Conservation (phyloP, 2,797 vertebrate genomes). For the Anisognathus igniventris region DNA sequence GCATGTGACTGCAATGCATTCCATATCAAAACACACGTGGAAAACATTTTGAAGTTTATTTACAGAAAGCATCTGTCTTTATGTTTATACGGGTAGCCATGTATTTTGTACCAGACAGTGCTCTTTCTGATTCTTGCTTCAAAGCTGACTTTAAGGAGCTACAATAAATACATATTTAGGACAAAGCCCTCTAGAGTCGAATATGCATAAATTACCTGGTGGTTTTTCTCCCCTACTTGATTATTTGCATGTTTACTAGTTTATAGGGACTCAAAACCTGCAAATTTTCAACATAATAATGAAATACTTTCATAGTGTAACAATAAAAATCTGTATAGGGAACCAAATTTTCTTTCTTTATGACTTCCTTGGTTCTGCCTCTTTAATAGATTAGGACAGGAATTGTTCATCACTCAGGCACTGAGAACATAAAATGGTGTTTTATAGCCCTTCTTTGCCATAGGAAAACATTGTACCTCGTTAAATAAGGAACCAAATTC, state of each 20-base stretch:
- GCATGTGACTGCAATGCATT: not conserved
- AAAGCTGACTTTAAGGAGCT: not conserved
- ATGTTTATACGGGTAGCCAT: rapidly evolving
- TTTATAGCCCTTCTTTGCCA: not conserved
- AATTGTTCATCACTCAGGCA: not conserved
- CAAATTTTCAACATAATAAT: not conserved
- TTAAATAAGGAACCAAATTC: not conserved
- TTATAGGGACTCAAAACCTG: not conserved
- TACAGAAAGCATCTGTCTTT: not conserved
- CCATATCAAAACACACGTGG: rapidly evolving
- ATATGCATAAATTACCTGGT: rapidly evolving
- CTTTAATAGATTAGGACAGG: not conserved
- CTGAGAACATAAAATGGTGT: not conserved
- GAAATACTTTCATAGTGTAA: not conserved
- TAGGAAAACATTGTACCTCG: not conserved
- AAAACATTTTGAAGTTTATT: not conserved
- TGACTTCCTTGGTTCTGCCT: not conserved
- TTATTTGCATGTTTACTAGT: not conserved
- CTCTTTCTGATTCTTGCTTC: not conserved
- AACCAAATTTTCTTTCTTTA: not conserved
- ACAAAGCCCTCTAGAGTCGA: not conserved
- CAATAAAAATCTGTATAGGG: not conserved
- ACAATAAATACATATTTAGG: not conserved
- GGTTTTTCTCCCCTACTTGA: rapidly evolving
- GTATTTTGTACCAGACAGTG: not conserved